phyloP scores from a whole-genome alignment of 2,113 vertebrate species.

The Seriola rivoliana region DNA sequence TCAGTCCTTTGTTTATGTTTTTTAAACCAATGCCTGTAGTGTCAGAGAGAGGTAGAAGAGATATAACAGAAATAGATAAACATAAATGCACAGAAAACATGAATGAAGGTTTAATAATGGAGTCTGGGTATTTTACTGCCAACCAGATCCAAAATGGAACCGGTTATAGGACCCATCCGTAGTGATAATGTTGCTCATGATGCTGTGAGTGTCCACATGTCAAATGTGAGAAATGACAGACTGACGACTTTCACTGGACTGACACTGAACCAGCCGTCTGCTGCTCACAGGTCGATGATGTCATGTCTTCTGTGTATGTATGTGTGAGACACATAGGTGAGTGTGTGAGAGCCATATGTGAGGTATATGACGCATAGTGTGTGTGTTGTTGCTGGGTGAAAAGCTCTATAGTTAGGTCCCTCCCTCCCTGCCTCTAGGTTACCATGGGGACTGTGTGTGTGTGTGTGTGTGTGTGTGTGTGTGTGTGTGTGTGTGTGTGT shows the following conservation, averaged over 20 bases:
- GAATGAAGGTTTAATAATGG: neutral
- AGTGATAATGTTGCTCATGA: neutral
- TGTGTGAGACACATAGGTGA: neutral
- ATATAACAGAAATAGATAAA: neutral
- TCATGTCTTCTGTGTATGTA: conserved; percentile 27
- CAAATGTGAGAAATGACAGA: neutral
- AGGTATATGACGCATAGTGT: conserved; percentile 47
- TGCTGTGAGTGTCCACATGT: neutral
- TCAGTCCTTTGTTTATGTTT: neutral
- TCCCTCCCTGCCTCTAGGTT: conserved; percentile 64
- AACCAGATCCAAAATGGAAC: no score
- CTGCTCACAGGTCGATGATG: conserved; percentile 19
- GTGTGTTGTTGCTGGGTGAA: conserved; percentile 73
- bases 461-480: conserved; percentile 32
- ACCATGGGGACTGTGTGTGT: conserved; percentile 76
- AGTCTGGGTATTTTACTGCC: no score
- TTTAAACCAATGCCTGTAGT: neutral
- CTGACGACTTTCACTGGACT: neutral
- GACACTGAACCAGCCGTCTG: neutral
- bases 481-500: conserved; percentile 43
- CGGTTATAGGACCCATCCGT: neutral
- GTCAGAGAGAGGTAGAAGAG: neutral
- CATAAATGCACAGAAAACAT: neutral
- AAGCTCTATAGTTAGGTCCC: conserved; percentile 73
- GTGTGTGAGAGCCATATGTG: conserved; percentile 35